Base-by-base conservation (phyloP, 2,113 vertebrate species). In the Pagrus major region DNA sequence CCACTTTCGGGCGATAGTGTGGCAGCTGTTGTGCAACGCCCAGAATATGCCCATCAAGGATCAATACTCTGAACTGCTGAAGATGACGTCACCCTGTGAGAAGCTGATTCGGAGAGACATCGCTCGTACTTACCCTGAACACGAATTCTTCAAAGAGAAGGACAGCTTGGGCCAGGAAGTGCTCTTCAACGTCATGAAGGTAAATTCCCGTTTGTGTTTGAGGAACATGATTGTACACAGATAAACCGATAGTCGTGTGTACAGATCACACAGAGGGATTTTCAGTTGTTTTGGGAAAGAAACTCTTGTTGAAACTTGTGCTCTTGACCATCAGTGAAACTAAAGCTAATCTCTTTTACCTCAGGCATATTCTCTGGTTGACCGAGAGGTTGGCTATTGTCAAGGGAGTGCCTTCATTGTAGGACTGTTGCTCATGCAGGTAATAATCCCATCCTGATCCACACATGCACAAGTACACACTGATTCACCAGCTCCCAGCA, bases 131-230 rank as follows among this genome's bases (percentile, higher is more conserved):
- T 99, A 99, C 35, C 98, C 98, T 0, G 98, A 99, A 76, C 98
- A 99, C 18, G 97, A 97, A n/a, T 99, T 99, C 94, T 99, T 99
- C 93, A 99, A 97, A 91, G 98, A 99, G 94, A 99, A 99, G 86
- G 98, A 99, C 91, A 98, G 98, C 83, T 93, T 97, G 82, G 98
- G 98, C 15, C 98, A 99, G 87, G 98, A 99, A 74, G 98, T 99
- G 91, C 97, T 99, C 86, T 99, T 99, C 94, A 99, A 99, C n/a
- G 98, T 99, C 77, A 99, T 99, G 98, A 99, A 99, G 97, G 98
- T 97, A 89, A 85, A 92, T 10, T 47, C 37, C 16, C 15, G 4
- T 44, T 65, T 18, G 9, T 37, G 20, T 71, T 55, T 25, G n/a
- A 69, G 21, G 35, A 84, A 41, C 41, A 8, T 76, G 61, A 46